Percentiles rank a stretch among this genome's conserved stretches.
phyloP scores from a whole-genome alignment of 2,888 invertebrate genomes.

The Andrena marginata region DNA sequence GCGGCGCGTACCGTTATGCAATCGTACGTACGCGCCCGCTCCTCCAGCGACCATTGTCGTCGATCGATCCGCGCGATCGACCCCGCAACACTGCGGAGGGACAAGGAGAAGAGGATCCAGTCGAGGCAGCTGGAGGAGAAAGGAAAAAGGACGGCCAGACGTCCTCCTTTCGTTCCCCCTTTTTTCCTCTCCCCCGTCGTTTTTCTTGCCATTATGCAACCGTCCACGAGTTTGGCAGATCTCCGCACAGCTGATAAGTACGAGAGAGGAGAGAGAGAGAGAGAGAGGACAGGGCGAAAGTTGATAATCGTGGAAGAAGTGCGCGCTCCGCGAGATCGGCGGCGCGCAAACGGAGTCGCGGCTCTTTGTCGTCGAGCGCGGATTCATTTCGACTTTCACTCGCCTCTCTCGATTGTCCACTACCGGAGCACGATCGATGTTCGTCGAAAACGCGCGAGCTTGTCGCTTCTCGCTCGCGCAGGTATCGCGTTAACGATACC shows the following conservation, averaged over 20 bases:
- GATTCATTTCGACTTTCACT: constrained; percentile 43
- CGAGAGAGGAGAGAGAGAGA: not conserved
- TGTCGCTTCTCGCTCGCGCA: not conserved
- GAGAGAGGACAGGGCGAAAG: not conserved
- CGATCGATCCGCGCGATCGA: constrained; percentile 67
- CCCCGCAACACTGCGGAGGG: constrained; percentile 19
- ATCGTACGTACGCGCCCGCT: constrained; percentile 25
- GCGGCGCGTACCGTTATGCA: constrained; percentile 31
- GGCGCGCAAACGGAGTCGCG: not conserved
- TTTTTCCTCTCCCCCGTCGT: not conserved
- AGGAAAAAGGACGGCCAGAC: not conserved
- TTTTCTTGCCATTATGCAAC: constrained; percentile 39
- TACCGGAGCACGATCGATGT: not conserved
- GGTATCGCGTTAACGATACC: constrained; percentile 53
- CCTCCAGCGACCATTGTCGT: constrained; percentile 59
- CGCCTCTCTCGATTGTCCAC: constrained; percentile 7
- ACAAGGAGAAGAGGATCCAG: not conserved
- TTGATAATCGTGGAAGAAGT: constrained; percentile 24
- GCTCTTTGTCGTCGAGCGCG: constrained; percentile 8
- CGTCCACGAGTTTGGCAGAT: not conserved
- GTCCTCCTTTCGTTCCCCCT: constrained; percentile 17
- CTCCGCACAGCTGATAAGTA: constrained; percentile 23
- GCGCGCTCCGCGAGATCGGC: not conserved
- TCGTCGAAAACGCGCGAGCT: not conserved
- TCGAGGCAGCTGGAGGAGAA: not conserved